Percentiles rank a stretch among this genome's conserved stretches.
Conservation (phyloP, 1,140 invertebrate genomes). For the Hypsibius dujardini region DNA sequence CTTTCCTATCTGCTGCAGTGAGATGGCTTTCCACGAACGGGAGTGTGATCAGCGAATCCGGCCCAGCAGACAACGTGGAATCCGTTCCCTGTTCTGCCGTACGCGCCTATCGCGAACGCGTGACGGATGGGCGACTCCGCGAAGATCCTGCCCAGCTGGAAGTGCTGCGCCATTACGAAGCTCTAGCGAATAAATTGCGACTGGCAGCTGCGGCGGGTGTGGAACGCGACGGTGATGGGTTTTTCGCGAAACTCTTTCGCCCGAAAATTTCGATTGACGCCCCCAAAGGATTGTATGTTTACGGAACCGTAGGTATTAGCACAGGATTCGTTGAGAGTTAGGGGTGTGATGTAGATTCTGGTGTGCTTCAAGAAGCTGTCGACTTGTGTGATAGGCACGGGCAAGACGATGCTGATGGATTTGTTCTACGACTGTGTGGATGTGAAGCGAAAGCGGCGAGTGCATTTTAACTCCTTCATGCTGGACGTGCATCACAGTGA, state of each 20-base stretch:
- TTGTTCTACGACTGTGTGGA: slow-evolving; percentile 62
- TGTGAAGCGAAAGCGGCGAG: slow-evolving; percentile 47
- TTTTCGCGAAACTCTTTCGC: slow-evolving; percentile 2
- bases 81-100: background rate
- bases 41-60: too few relatives aligned
- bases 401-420: slow-evolving; percentile 99
- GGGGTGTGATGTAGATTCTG: too few relatives aligned
- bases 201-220: background rate
- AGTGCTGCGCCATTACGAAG: background rate
- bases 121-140: background rate
- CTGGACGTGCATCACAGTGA: slow-evolving; percentile 62
- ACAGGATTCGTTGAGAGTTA: too few relatives aligned
- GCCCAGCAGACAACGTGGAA: too few relatives aligned
- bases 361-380: too few relatives aligned
- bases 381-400: slow-evolving; percentile 50
- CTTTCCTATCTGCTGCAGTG: too few relatives aligned
- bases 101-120: background rate
- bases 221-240: background rate
- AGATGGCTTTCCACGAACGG: too few relatives aligned
- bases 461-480: slow-evolving; percentile 98
- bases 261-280: slow-evolving; percentile 10
- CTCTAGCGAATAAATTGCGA: background rate
- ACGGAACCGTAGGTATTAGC: slow-evolving; percentile 37
- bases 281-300: slow-evolving; percentile 37
- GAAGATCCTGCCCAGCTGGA: background rate